Percentiles rank a stretch among this genome's conserved stretches.
Evolutionary conservation across 2,888 invertebrate genomes (phyloP).

Genomic region (Creontiades dilutus): DNA sequence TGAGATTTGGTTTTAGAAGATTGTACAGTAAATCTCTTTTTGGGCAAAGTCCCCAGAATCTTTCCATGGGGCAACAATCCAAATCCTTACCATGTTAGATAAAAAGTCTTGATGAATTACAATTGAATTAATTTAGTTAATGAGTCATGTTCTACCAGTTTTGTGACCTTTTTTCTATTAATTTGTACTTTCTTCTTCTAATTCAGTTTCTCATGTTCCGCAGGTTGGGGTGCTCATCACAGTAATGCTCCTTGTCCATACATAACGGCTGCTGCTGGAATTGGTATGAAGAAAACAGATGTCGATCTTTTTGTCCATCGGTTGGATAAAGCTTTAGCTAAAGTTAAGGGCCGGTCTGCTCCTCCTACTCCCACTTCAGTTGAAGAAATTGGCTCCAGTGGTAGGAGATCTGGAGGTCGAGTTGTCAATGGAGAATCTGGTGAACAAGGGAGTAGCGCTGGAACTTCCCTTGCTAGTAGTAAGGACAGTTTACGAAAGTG

Average conservation of each 20-base stretch:
- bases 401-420: slow-evolving; percentile 76
- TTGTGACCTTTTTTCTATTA: too few species aligned
- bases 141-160: too few species aligned
- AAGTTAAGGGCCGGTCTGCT: slow-evolving; percentile 78
- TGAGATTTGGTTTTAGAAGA: too few species aligned
- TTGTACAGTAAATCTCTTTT: too few species aligned
- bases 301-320: slow-evolving; percentile 85
- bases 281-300: slow-evolving; percentile 84
- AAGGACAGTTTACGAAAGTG: slow-evolving; percentile 78
- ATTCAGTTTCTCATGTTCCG: not conserved
- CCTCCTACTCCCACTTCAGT: slow-evolving; percentile 78
- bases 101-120: too few species aligned
- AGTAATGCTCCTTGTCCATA: slow-evolving; percentile 83
- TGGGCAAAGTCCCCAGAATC: too few species aligned
- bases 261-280: slow-evolving; percentile 86
- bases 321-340: slow-evolving; percentile 82
- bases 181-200: not conserved
- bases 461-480: slow-evolving; percentile 78
- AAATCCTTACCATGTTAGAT: too few species aligned
- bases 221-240: slow-evolving; percentile 87
- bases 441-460: slow-evolving; percentile 77
- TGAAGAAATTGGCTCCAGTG: slow-evolving; percentile 77
- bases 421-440: slow-evolving; percentile 76
- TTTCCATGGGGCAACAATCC: too few species aligned
- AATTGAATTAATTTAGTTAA: too few species aligned